Evolutionary conservation across 2,113 vertebrate species (phyloP).

Genomic region (Tauraco erythrolophus): DNA sequence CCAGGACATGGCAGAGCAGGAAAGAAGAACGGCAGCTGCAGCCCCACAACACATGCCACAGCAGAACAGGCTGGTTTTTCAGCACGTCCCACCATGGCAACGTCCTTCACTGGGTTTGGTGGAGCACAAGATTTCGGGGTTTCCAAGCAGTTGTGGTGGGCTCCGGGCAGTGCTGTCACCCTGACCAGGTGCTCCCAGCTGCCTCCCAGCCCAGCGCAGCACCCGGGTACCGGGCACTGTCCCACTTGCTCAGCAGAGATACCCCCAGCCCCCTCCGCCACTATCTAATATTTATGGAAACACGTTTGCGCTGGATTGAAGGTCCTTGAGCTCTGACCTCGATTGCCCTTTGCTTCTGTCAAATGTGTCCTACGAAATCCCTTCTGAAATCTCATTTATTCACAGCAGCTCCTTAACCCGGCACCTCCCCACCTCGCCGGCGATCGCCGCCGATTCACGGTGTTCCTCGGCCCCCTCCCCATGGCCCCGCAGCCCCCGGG

Average conservation of each 20-base stretch:
- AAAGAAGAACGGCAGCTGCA: not conserved
- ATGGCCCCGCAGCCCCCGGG: fast-evolving
- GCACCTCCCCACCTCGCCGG: fast-evolving
- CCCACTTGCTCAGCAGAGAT: not conserved
- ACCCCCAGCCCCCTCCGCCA: not conserved
- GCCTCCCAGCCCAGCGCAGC: not conserved
- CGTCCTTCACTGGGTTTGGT: fast-evolving
- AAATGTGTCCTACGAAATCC: conserved; percentile 40
- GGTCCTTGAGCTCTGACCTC: conserved; percentile 23
- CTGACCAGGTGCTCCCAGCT: not conserved
- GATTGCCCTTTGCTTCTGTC: conserved; percentile 4
- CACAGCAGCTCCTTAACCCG: not conserved
- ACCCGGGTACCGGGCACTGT: too few relatives aligned
- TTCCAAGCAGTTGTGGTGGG: not conserved
- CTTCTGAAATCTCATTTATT: conserved; percentile 45
- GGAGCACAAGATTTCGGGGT: not conserved
- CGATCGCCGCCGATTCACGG: fast-evolving
- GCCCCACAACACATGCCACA: fast-evolving
- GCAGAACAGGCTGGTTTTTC: not conserved
- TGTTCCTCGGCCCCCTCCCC: not conserved
- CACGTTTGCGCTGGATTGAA: fast-evolving
- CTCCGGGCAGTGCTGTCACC: not conserved
- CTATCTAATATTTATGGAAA: not conserved
- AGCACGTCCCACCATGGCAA: not conserved
- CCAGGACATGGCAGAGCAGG: fast-evolving